Evolutionary conservation across 2,797 vertebrate genomes (phyloP).

Genomic region (Gallinago solitaria): DNA sequence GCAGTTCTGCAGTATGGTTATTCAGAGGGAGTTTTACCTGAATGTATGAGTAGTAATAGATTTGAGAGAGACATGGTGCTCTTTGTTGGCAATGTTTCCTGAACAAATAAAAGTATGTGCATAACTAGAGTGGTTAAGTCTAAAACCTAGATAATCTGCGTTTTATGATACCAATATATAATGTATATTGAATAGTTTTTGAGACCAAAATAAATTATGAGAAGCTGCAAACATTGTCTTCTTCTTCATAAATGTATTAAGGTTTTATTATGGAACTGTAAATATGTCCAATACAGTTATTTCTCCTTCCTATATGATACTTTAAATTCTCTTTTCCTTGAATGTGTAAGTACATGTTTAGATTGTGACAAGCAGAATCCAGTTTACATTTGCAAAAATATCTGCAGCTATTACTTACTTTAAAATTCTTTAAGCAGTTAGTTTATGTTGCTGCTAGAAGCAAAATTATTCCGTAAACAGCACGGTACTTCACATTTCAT

Average conservation of each 20-base stretch:
- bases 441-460: neutral
- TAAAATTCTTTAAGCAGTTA: neutral
- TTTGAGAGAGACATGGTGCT: neutral
- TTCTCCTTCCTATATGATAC: neutral
- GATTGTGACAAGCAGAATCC: neutral
- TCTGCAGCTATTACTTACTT: neutral
- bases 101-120: neutral
- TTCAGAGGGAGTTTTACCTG: neutral
- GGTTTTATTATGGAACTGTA: slow-evolving; percentile 17
- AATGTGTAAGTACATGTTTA: neutral
- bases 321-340: neutral
- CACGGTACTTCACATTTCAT: rapidly evolving
- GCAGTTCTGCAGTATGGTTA: neutral
- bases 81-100: neutral
- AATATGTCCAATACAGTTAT: neutral
- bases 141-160: slow-evolving; percentile 18
- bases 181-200: neutral
- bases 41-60: neutral
- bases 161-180: slow-evolving; percentile 6
- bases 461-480: neutral
- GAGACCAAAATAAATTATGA: neutral
- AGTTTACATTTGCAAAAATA: neutral
- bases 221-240: neutral
- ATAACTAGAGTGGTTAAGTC: neutral
- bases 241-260: neutral